Base-by-base conservation (phyloP, 53 echinoderm and acorn worm species). In the Holothuria scabra region DNA sequence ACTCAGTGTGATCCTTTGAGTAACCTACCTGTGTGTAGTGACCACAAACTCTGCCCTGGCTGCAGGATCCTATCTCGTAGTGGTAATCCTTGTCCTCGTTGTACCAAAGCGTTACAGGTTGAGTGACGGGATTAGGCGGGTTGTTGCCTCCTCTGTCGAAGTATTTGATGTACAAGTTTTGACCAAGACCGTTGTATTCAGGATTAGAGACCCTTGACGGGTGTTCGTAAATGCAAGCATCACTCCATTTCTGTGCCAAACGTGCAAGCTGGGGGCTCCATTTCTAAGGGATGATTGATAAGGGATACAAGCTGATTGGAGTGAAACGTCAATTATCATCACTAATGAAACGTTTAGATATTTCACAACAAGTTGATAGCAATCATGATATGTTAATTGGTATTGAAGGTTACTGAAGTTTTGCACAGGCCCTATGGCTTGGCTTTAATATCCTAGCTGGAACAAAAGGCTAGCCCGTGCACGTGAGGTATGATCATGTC, bases 221-320 rank as follows among this genome's bases (percentile, higher is more conserved):
- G 74, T 97, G 97, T 33, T 86, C 94, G 85, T 91, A 97, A 1
- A 63, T 11, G 46, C 97, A 97, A 14, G 55, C 82, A 21, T 94
- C 94, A 14, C 92, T 92, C 92, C 94, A 97, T 49, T 88, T 49
- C 70, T 94, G 94, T 24, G 97, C 97, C 92, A 97, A 86, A 0
- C 68, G 60, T 16, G 97, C 97, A 8, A 97, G 85, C 4, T 82
- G 12, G 0, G 20, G 69, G 82, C 92, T 92, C 97, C 97, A 97
- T 34, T 32, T 72, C 94, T 97, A 46, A 2, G 78, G 18, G 2
- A n/a, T 6, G 7, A 4, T 3, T 5, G 10, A 41, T 41, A 10
- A 41, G 41, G n/a, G n/a, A n/a, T n/a, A 41, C 41, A 5, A n/a
- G n/a, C n/a, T n/a, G n/a, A n/a, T n/a, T n/a, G n/a, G n/a, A 35